Base-by-base conservation (phyloP, 2,797 vertebrate genomes). In the Cheirogaleus major region DNA sequence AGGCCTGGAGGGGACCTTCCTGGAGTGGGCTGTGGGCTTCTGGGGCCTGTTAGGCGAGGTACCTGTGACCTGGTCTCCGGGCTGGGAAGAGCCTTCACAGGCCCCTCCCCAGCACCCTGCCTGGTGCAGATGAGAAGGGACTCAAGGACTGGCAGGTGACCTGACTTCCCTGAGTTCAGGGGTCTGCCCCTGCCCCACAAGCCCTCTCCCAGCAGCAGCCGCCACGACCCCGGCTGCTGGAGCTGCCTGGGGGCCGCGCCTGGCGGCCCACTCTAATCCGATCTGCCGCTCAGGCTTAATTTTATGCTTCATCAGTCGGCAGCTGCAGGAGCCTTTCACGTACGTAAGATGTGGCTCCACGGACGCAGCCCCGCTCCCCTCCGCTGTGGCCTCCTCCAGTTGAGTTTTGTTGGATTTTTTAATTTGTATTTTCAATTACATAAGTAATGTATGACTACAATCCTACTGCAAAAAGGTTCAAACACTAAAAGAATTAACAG, bases 401-500 rank as follows among this genome's bases (percentile, higher is more conserved):
- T 50, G 75, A 84, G 89, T 97, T 94, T 32, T 80, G 91, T 41
- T 69, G 52, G 80, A 69, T 25, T 57, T 91, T 79, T 76, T 38
- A 57, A 97, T 95, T 93, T 95, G 95, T 92, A 50, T 88, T 95
- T 97, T 97, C 93, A 95, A 97, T 95, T 98, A 96, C 45, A 1
- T 82, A 76, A 90, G 91, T 59, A 92, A 91, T 45, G 76, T 75
- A 87, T 73, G 93, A 89, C 75, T 57, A 96, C 80, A 93, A 59
- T 55, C 72, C 80, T 93, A 89, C 50, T 57, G 7, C 86, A 95
- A 96, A 95, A 96, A 91, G 61, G 55, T 59, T 76, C 70, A 57
- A 94, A 18, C 55, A 48, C 89, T 87, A 89, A 85, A 88, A 88
- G 78, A 88, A 82, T 50, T 78, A 92, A 85, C 12, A 76, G 59